Evolutionary conservation across 2,797 vertebrate genomes (phyloP).

Genomic region (Loris lydekkerianus): DNA sequence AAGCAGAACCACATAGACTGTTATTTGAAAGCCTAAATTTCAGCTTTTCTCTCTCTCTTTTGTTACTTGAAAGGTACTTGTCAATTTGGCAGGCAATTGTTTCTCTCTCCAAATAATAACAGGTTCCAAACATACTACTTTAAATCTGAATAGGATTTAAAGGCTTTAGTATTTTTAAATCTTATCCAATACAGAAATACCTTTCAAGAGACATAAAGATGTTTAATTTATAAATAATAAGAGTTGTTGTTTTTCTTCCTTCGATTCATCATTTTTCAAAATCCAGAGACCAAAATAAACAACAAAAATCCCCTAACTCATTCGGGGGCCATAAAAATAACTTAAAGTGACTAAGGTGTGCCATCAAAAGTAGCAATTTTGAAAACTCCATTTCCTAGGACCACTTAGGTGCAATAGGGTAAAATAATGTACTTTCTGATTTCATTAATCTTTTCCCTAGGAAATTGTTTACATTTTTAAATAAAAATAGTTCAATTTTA

Average conservation of each 20-base stretch:
- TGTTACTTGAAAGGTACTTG: constrained; percentile 79
- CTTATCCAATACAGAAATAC: constrained; percentile 84
- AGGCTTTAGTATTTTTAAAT: constrained; percentile 83
- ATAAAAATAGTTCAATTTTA: constrained; percentile 86
- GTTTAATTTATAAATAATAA: constrained; percentile 81
- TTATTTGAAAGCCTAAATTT: constrained; percentile 82
- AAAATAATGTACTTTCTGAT: constrained; percentile 75
- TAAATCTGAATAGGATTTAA: constrained; percentile 81
- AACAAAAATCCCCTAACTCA: constrained; percentile 58
- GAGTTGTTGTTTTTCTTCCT: constrained; percentile 74
- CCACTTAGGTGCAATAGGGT: constrained; percentile 76
- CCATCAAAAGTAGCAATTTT: constrained; percentile 65
- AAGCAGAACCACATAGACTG: constrained; percentile 86
- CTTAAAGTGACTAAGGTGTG: constrained; percentile 60
- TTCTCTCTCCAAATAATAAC: constrained; percentile 72
- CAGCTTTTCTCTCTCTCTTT: constrained; percentile 36
- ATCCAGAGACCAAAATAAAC: constrained; percentile 80
- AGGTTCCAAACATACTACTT: constrained; percentile 81
- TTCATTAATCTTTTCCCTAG: constrained; percentile 75
- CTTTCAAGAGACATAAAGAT: constrained; percentile 86
- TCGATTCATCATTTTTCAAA: constrained; percentile 77
- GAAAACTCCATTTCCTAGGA: constrained; percentile 68
- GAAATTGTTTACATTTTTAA: constrained; percentile 81
- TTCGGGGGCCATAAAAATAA: constrained; percentile 91
- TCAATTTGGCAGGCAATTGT: constrained; percentile 80